Evolutionary conservation across 2,888 invertebrate species (phyloP).

Genomic region (Craniophora ligustri): DNA sequence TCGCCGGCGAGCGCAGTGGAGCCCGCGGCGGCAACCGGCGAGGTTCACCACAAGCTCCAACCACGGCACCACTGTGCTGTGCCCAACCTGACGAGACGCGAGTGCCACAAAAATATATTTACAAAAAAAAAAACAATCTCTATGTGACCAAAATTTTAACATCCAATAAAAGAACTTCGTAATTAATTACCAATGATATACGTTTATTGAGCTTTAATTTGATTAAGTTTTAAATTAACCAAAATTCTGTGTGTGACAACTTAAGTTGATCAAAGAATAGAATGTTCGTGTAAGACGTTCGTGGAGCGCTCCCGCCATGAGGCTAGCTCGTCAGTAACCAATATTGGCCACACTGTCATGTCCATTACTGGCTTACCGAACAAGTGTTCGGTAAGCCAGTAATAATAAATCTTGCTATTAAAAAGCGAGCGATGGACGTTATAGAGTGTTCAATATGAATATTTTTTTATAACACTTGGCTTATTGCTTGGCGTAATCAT

Average conservation of each 20-base stretch:
- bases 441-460: constrained; percentile 12
- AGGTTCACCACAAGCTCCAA: constrained; percentile 35
- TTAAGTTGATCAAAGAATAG: constrained; percentile 10
- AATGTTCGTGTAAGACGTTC: constrained; percentile 34
- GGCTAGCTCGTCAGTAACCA: constrained; percentile 41
- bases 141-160: background rate
- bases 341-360: constrained; percentile 24
- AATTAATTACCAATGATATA: background rate
- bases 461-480: background rate
- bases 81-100: constrained; percentile 10
- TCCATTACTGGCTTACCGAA: background rate
- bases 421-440: background rate
- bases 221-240: too few species aligned
- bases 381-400: too few species aligned
- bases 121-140: background rate
- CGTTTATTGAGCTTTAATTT: too few species aligned
- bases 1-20: constrained; percentile 41
- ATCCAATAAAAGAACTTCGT: background rate
- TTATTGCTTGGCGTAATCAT: too few species aligned
- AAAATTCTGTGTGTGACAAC: too few species aligned
- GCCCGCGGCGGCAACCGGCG: constrained; percentile 38
- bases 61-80: constrained; percentile 6
- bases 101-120: constrained; percentile 9
- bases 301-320: constrained; percentile 34
- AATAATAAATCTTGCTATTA: background rate